Percentiles rank a stretch among this genome's conserved stretches.
phyloP scores from a whole-genome alignment of 2,888 invertebrate genomes.

The Crematogaster levior region DNA sequence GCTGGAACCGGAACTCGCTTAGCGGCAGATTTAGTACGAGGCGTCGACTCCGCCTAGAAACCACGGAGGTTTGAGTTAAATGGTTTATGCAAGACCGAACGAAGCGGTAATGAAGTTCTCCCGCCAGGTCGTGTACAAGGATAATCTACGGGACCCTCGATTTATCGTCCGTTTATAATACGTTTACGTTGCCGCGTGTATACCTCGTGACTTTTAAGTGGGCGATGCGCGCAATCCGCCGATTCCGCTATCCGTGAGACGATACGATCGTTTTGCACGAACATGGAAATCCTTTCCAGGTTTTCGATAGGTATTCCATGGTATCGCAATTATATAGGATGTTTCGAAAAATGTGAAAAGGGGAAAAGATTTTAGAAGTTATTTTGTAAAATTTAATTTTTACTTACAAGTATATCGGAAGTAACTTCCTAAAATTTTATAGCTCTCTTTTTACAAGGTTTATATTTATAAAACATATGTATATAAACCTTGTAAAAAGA shows the following conservation, averaged over 20 bases:
- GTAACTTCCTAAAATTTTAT: no score
- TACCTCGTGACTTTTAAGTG: slow-evolving; percentile 53
- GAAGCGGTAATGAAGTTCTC: slow-evolving; percentile 85
- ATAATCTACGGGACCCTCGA: slow-evolving; percentile 83
- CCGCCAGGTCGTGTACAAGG: slow-evolving; percentile 75
- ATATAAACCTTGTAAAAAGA: no score
- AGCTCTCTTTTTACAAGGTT: no score
- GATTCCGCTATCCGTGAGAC: slow-evolving; percentile 60
- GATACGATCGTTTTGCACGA: slow-evolving; percentile 19
- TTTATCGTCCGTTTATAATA: slow-evolving; percentile 84
- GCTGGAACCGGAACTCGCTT: slow-evolving; percentile 80
- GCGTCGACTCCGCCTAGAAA: slow-evolving; percentile 83
- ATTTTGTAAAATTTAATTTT: slow-evolving; percentile 5
- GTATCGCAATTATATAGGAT: slow-evolving; percentile 12
- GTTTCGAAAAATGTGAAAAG: not conserved
- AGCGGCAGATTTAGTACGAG: slow-evolving; percentile 82
- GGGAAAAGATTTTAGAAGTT: not conserved
- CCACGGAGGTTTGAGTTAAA: slow-evolving; percentile 85
- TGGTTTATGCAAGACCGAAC: slow-evolving; percentile 85
- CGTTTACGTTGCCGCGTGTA: slow-evolving; percentile 63
- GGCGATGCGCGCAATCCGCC: slow-evolving; percentile 36
- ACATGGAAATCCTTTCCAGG: slow-evolving; percentile 23
- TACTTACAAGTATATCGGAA: no score
- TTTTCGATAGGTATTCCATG: not conserved
- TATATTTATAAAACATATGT: no score